Evolutionary conservation across 1,140 invertebrate species (phyloP).

Genomic region (Drosophila jambulina): DNA sequence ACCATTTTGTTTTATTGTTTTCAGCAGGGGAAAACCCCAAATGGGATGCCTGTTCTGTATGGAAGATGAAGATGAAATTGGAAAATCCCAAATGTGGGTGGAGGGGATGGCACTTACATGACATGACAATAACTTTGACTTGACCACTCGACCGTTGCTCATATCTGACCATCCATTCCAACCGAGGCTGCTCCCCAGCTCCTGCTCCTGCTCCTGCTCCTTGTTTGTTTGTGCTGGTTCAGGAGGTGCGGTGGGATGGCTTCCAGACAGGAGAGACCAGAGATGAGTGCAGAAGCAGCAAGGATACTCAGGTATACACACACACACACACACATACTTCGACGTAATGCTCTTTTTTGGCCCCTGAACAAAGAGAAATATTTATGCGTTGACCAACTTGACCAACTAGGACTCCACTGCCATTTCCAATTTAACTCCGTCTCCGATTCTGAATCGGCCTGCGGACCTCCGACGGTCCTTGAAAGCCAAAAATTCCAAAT

Average conservation of each 20-base stretch:
- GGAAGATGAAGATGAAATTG: constrained; percentile 51
- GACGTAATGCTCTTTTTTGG: constrained; percentile 50
- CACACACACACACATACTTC: constrained; percentile 1
- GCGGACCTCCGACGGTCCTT: constrained; percentile 40
- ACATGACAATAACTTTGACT: constrained; percentile 81
- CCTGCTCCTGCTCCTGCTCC: constrained; percentile 2
- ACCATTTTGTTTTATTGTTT: background rate
- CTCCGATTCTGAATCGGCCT: constrained; percentile 28
- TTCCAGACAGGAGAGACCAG: constrained; percentile 17
- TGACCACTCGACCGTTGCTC: constrained; percentile 79
- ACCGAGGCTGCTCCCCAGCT: constrained; percentile 1
- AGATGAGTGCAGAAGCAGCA: constrained; percentile 13
- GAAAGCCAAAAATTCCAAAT: constrained; percentile 80
- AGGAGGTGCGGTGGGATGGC: constrained; percentile 13
- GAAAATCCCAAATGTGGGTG: constrained; percentile 37
- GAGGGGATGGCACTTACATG: constrained; percentile 63
- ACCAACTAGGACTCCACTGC: constrained; percentile 39
- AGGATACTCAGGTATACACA: constrained; percentile 15
- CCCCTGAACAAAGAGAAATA: constrained; percentile 76
- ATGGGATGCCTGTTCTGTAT: constrained; percentile 25
- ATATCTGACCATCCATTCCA: constrained; percentile 58
- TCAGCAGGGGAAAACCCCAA: constrained; percentile 15
- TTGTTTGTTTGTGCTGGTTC: constrained; percentile 55
- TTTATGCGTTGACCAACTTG: constrained; percentile 76
- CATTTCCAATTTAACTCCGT: constrained; percentile 24